phyloP scores from a whole-genome alignment of 2,797 vertebrate genomes.

The Cossypha heuglini region DNA sequence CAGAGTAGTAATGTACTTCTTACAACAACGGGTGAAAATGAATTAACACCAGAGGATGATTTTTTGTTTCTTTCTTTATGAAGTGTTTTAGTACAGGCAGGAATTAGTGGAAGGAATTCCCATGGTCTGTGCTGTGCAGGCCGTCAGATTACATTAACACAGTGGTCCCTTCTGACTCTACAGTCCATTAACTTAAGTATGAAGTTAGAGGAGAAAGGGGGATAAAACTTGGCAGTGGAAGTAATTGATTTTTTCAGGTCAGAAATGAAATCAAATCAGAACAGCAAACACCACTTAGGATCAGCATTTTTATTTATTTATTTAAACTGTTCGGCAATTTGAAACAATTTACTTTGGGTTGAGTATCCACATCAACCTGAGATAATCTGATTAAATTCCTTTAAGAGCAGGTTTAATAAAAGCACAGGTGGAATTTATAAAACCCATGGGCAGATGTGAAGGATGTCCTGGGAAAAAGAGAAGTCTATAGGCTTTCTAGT shows the following conservation, averaged over 20 bases:
- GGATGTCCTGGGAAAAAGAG: not conserved
- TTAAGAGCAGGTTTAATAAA: slow-evolving; percentile 20
- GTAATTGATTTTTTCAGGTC: slow-evolving; percentile 55
- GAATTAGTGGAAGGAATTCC: not conserved
- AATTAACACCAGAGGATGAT: not conserved
- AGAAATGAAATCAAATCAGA: slow-evolving; percentile 46
- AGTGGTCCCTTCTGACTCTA: slow-evolving; percentile 25
- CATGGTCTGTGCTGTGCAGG: not conserved
- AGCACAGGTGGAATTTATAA: not conserved
- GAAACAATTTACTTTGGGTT: not conserved
- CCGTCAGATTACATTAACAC: not conserved
- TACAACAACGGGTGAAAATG: not conserved
- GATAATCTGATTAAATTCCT: slow-evolving; percentile 15
- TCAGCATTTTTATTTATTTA: slow-evolving; percentile 41
- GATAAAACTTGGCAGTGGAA: slow-evolving; percentile 38
- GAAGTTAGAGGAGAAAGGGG: slow-evolving; percentile 33
- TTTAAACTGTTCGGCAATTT: slow-evolving; percentile 6
- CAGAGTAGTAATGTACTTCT: not conserved
- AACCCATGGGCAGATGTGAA: not conserved
- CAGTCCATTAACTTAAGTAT: slow-evolving; percentile 55
- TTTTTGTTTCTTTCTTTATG: not conserved
- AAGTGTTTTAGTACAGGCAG: not conserved
- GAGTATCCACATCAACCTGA: not conserved
- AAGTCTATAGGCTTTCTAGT: not conserved
- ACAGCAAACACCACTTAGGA: slow-evolving; percentile 39